These are phyloP conservation scores for Trichechus manatus DNA, from an alignment of 2,113 vertebrate genomes.

Conservation along the genomic window DNA sequence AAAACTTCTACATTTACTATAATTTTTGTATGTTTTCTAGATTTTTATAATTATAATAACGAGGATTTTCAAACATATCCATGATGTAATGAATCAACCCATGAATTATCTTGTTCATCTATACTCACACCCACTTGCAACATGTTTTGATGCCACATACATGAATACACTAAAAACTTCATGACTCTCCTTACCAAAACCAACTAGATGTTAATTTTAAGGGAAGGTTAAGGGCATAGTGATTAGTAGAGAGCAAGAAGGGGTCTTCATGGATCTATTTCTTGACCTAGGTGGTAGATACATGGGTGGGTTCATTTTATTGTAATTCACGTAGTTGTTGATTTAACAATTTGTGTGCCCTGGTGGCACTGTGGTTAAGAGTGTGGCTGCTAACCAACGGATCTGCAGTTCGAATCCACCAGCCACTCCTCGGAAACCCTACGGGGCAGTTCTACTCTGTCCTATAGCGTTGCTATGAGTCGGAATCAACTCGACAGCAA, in stretches of 20 bases:
- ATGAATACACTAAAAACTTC: neutral
- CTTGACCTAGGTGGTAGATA: neutral
- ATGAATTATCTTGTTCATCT: neutral
- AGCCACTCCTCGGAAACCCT: no score
- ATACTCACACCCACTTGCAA: neutral
- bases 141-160: neutral
- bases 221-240: neutral
- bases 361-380: no score
- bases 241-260: neutral
- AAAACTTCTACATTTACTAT: neutral
- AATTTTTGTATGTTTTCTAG: neutral
- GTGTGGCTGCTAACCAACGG: no score
- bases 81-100: neutral
- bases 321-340: neutral
- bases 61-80: neutral
- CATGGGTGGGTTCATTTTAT: neutral
- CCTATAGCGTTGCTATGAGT: no score
- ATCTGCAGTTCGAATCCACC: no score
- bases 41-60: neutral
- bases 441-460: no score
- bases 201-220: neutral
- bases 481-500: no score
- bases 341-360: neutral
- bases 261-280: neutral
- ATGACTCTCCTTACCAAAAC: neutral